Evolutionary conservation across 37 sponge, comb jelly and placozoan genomes (phyloP).

Genomic region (Dysidea cf. avara): DNA sequence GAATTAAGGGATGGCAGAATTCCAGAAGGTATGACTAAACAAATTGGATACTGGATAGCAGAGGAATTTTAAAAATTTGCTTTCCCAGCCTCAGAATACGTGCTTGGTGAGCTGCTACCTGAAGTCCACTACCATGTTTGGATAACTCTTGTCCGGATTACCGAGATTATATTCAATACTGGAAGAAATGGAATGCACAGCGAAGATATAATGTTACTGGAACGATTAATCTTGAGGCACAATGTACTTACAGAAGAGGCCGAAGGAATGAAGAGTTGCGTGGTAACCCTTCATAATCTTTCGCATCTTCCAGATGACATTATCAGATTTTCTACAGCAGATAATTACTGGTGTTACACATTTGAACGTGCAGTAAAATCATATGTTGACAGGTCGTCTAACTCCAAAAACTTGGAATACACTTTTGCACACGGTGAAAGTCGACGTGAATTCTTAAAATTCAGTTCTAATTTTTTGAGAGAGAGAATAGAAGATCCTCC

Average conservation of each 20-base stretch:
- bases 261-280: slow-evolving; percentile 31
- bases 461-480: no score
- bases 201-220: slow-evolving; percentile 6
- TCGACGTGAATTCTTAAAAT: slow-evolving; percentile 30
- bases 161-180: slow-evolving; percentile 26
- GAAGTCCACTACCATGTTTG: slow-evolving; percentile 22
- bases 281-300: slow-evolving; percentile 18
- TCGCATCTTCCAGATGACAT: slow-evolving; percentile 31
- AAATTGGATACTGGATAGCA: slow-evolving; percentile 36
- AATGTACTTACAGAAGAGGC: slow-evolving; percentile 27
- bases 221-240: slow-evolving; percentile 23
- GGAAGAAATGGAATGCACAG: slow-evolving; percentile 21
- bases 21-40: slow-evolving; percentile 15
- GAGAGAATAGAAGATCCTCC: no score
- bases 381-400: slow-evolving; percentile 20
- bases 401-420: slow-evolving; percentile 21
- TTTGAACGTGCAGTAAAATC: slow-evolving; percentile 27
- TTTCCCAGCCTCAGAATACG: slow-evolving; percentile 46
- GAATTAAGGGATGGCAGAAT: slow-evolving; percentile 38
- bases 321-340: slow-evolving; percentile 26
- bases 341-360: slow-evolving; percentile 44
- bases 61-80: slow-evolving; percentile 32
- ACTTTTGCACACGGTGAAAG: slow-evolving; percentile 33
- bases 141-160: slow-evolving; percentile 21
- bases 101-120: slow-evolving; percentile 6